Evolutionary conservation across 1,140 invertebrate genomes (phyloP), one percentile per base, ranked within the genome.

Genomic region (Hormaphis cornu): DNA sequence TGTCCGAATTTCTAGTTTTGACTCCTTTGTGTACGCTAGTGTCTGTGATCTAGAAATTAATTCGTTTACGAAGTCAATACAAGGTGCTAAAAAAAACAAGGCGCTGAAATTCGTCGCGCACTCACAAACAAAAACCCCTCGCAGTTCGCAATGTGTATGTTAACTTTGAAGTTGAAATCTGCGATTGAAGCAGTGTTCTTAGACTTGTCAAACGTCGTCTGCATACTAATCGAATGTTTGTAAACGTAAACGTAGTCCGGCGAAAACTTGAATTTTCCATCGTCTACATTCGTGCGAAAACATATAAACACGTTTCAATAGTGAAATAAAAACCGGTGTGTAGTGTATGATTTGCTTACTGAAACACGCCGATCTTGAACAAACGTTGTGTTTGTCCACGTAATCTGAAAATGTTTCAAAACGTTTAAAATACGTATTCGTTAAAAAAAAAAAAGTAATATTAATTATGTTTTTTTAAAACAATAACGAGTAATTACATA

Each of bases 161-260:
- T 42, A 8, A 50, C 61, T 35, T 66, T 66, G 28, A 66, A 66
- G 50, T 66, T 30, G 20, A 66, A 66, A 22, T 48, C 61, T 2
- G 61, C 42, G 1, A 66, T 48, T 12, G 61, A 46, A n/a, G 61
- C 61, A 12, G 61, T 66, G n/a, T 66, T 66, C 18, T 66, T 66
- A 0, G 61, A 66, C 16, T 66, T 66, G n/a, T 66, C 61, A 18
- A 66, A 66, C 61, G 61, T 66, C n/a, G 61, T 66, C 12, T 66
- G 61, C 20, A 35, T 50, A 18, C 44, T 18, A 9, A 66, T 66
- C 7, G 61, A 18, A 20, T 66, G 9, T 33, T 66, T 30, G 26
- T 66, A 66, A 14, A 48, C 42, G 28, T 66, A 66, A 9, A 33
- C 5, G 28, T 18, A 33, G 20, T 48, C 26, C 42, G 61, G 44